Evolutionary conservation across 2,113 vertebrate species (phyloP).

Genomic region (Morone saxatilis): DNA sequence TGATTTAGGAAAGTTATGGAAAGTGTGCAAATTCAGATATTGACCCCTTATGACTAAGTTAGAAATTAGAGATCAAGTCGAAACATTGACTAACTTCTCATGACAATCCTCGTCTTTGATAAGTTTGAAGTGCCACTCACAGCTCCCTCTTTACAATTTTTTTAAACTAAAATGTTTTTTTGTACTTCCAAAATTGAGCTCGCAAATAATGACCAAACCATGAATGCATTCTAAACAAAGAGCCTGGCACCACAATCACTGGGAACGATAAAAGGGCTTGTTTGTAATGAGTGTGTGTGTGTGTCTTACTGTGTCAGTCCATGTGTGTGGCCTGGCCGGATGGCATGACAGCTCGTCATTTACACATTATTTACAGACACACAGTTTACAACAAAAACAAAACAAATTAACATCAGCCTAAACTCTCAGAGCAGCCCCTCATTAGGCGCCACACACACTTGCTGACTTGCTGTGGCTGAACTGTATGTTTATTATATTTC

Average conservation of each 20-base stretch:
- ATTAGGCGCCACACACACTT: constrained; percentile 59
- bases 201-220: constrained; percentile 55
- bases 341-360: constrained; percentile 66
- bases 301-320: constrained; percentile 41
- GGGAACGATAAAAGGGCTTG: constrained; percentile 50
- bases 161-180: constrained; percentile 42
- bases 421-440: constrained; percentile 48
- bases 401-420: constrained; percentile 65
- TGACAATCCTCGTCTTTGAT: too few relatives aligned
- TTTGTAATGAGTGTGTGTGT: constrained; percentile 55
- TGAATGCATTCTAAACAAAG: constrained; percentile 74
- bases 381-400: constrained; percentile 77
- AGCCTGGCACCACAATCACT: constrained; percentile 59
- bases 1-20: neutral
- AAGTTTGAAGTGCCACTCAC: neutral
- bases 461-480: constrained; percentile 26
- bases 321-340: constrained; percentile 57
- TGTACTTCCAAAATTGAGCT: constrained; percentile 39
- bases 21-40: neutral
- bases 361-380: constrained; percentile 74
- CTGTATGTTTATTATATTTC: constrained; percentile 38
- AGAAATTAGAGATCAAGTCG: neutral
- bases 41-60: neutral
- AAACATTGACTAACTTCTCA: neutral
- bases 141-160: constrained; percentile 6